Conservation (phyloP, 2,888 invertebrate species). For the Subacronicta megacephala region DNA sequence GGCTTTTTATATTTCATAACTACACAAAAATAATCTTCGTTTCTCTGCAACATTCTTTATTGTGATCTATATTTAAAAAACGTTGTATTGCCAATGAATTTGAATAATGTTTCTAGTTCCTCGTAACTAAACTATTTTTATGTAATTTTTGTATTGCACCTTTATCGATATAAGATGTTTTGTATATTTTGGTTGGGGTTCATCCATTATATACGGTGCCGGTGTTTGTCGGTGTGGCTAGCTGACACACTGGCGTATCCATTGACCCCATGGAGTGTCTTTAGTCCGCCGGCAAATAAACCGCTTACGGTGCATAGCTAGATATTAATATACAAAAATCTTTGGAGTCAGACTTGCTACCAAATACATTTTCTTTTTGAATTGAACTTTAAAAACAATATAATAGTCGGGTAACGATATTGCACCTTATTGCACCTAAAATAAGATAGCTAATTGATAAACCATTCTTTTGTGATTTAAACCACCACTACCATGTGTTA, state of each 20-base stretch:
- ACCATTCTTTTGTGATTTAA: slow-evolving; percentile 53
- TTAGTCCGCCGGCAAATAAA: slow-evolving; percentile 33
- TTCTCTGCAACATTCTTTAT: slow-evolving; percentile 60
- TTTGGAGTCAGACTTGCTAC: slow-evolving; percentile 61
- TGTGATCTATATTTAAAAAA: slow-evolving; percentile 59
- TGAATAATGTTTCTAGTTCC: slow-evolving; percentile 64
- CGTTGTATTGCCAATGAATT: slow-evolving; percentile 60
- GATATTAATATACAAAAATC: slow-evolving; percentile 51
- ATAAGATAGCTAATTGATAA: slow-evolving; percentile 69
- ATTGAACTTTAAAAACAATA: slow-evolving; percentile 67
- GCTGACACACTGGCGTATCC: slow-evolving; percentile 25
- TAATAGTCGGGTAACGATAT: slow-evolving; percentile 71
- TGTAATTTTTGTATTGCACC: slow-evolving; percentile 64
- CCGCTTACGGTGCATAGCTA: slow-evolving; percentile 70
- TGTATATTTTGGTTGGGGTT: slow-evolving; percentile 75
- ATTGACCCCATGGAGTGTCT: not conserved
- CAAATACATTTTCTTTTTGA: slow-evolving; percentile 70
- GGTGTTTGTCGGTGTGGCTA: slow-evolving; percentile 54
- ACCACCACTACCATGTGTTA: slow-evolving; percentile 56
- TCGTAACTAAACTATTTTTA: slow-evolving; percentile 65
- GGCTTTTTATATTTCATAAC: slow-evolving; percentile 72
- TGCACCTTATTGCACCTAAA: slow-evolving; percentile 74
- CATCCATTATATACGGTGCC: slow-evolving; percentile 61
- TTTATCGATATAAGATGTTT: slow-evolving; percentile 67
- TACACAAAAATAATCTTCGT: slow-evolving; percentile 43